Evolutionary conservation across 1,140 invertebrate species (phyloP), one percentile per base, ranked within the genome.

Genomic region (Acyrthosiphon pisum): DNA sequence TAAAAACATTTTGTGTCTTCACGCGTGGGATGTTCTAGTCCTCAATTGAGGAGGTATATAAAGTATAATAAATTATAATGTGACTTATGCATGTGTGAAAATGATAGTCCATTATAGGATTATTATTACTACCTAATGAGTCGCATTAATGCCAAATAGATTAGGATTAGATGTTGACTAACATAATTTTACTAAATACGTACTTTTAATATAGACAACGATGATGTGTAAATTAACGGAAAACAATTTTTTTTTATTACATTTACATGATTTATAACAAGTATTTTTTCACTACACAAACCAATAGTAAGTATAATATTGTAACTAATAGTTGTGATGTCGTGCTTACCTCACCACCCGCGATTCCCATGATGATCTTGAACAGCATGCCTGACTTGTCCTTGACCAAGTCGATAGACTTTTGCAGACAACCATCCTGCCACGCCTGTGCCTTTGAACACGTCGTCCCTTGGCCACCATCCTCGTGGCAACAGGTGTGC

Each of bases 361-460:
- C 91, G 0, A 93, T 93, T 6, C n/a, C 48, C 26, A 86, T 41
- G 22, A 93, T 41, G n/a, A 93, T n/a, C 50, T 93, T 93, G 35
- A 93, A 84, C n/a, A 93, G 3, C 30, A n/a, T 30, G 8, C 46
- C 46, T 1, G 76, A 37, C 35, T 90, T 90, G 26, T 50, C 90
- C 18, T 93, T 94, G 23, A 76, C 46, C 18, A 92, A 37, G 20
- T 94, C 22, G 7, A 87, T 86, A 2, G 93, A 44, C 35, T 84
- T 93, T 30, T 41, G 81, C 48, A 93, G 35, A 53, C 87, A 86
- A 7, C 91, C 91, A 1, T 86, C 91, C 22, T 93, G 91, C 91
- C 91, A 93, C 35, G 81, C 91, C 35, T 93, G 26, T 1, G 91
- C 44, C 81, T 93, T 93, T 2, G 81, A 50, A 50, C 91, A 93